phyloP scores from a whole-genome alignment of 1,140 invertebrate species.

The Drosophila kohkoa region DNA sequence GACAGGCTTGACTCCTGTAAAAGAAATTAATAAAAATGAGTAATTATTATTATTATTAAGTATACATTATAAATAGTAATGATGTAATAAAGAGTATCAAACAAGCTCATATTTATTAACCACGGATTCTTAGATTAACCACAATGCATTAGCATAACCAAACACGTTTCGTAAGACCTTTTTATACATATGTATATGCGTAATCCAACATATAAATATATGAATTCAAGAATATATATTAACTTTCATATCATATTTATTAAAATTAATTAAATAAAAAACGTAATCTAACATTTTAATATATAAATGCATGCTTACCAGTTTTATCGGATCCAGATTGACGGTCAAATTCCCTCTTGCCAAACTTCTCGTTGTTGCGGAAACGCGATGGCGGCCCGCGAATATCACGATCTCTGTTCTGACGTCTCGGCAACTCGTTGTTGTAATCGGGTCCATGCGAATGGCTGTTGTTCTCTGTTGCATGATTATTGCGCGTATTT shows the following conservation, averaged over 20 bases:
- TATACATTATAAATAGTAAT: too few relatives aligned
- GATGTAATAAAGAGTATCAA: too few relatives aligned
- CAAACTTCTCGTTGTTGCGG: constrained; percentile 86
- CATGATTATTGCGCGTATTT: constrained; percentile 80
- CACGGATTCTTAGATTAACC: too few relatives aligned
- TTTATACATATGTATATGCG: too few relatives aligned
- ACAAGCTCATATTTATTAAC: too few relatives aligned
- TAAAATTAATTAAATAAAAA: too few relatives aligned
- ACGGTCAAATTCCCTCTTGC: constrained; percentile 96
- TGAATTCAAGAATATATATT: too few relatives aligned
- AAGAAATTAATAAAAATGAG: not conserved
- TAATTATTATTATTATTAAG: not conserved
- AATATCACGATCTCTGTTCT: constrained; percentile 62
- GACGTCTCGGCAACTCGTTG: constrained; percentile 85
- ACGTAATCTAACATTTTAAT: not conserved
- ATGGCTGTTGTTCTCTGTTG: constrained; percentile 14
- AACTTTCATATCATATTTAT: too few relatives aligned
- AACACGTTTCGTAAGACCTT: too few relatives aligned
- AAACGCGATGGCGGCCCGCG: constrained; percentile 82
- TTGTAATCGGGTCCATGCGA: constrained; percentile 62
- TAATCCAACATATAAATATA: not conserved
- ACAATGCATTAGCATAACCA: too few relatives aligned
- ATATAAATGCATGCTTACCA: constrained; percentile 85
- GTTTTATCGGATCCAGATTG: constrained; percentile 98
- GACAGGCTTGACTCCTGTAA: constrained; percentile 93